Percentiles rank a stretch among this genome's conserved stretches.
phyloP scores from a whole-genome alignment of 1,140 invertebrate genomes.

The Alviniconcha marisindica region DNA sequence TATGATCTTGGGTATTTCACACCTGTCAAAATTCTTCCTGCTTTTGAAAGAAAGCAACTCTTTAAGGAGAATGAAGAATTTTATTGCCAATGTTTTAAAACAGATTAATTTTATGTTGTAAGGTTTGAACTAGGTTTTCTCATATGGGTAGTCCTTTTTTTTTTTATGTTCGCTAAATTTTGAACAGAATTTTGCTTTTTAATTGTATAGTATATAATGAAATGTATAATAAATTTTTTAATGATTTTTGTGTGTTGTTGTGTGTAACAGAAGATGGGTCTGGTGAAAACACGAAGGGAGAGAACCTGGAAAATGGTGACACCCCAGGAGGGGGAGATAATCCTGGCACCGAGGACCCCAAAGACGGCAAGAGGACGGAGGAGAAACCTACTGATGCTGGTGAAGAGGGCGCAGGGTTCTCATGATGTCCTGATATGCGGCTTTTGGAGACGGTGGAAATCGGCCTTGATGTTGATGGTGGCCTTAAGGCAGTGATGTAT shows the following conservation, averaged over 20 bases:
- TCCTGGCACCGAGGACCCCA: neutral
- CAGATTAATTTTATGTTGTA: neutral
- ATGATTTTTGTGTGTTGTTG: neutral
- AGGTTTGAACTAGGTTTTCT: neutral
- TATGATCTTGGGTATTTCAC: neutral
- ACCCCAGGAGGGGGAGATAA: neutral
- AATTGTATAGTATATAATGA: neutral
- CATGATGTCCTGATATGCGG: neutral
- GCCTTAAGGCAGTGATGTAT: no score
- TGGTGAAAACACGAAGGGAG: neutral
- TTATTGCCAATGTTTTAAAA: neutral
- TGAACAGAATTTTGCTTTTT: neutral
- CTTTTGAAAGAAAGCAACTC: neutral
- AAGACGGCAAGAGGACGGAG: neutral
- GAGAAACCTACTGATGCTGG: neutral
- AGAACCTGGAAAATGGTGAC: neutral
- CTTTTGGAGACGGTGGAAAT: no score
- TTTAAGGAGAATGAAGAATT: neutral
- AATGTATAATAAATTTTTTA: neutral
- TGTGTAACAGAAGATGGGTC: neutral
- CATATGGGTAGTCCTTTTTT: neutral
- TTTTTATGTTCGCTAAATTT: neutral
- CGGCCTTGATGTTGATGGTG: no score
- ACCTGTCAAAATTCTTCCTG: neutral
- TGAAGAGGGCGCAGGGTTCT: neutral